Evolutionary conservation across 2,797 vertebrate species (phyloP), one percentile per base, ranked within the genome.

Genomic region (Diplodus puntazzo): DNA sequence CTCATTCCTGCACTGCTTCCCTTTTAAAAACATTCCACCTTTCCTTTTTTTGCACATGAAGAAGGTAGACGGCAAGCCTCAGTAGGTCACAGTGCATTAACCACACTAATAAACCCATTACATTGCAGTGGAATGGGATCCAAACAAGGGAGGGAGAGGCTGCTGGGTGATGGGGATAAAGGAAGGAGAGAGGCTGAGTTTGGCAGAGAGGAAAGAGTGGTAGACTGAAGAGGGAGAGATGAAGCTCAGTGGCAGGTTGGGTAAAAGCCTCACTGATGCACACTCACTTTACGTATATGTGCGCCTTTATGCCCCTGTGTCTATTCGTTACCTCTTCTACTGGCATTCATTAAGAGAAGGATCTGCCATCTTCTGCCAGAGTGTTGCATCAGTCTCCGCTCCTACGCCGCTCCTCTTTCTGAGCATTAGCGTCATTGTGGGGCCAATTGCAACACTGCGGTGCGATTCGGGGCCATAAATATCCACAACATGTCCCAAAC

Each of bases 21-120:
- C 72, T 81, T 82, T 82, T 45, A 63, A 82, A 86, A 87, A 81
- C 68, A 73, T 60, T 63, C 54, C 43, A 67, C 69, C 59, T 69
- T 46, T 69, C 53, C 39, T 45, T 34, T 71, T 59, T 30, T 17
- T 11, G 4, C 55, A n/a, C 71, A 81, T 75, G 65, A 76, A 83
- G 80, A 82, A 87, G 87, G 90, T 87, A 89, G 77, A 84, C 52
- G 48, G 81, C 77, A 54, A 79, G 80, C 84, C 81, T 85, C 83
- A 80, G 85, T 73, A 86, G 85, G 90, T 92, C 91, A 92, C 91
- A 89, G 89, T 86, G 90, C 92, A 92, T 92, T 92, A 92, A 91
- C 74, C 92, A 92, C 91, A 89, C 90, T 93, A 91, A 92, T 92
- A 92, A 93, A 92, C 84, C 92, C 83, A 92, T 92, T 92, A 91